These are phyloP conservation scores for Chamaetylas fuelleborni DNA, from an alignment of 2,113 vertebrate genomes.

Conservation along the genomic window DNA sequence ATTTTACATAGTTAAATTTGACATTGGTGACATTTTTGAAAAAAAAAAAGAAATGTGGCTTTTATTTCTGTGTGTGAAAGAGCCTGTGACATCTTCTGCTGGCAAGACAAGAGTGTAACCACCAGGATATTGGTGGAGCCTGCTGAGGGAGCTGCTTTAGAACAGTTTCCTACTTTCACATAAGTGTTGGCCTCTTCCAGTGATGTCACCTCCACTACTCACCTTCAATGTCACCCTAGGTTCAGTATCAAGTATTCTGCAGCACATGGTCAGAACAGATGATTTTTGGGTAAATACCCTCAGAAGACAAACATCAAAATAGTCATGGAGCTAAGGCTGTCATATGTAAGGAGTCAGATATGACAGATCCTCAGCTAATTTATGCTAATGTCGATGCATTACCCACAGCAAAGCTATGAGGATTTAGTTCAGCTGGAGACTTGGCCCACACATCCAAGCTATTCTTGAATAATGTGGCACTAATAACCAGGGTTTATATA, in stretches of 20 bases:
- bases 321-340: not conserved
- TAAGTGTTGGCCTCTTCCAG: not conserved
- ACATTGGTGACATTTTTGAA: not conserved
- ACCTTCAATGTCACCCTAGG: fast-evolving
- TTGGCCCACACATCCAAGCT: not conserved
- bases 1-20: not conserved
- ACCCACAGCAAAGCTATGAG: not conserved
- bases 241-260: not conserved
- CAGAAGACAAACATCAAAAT: not conserved
- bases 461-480: not conserved
- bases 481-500: not conserved
- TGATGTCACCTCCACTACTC: not conserved
- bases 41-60: not conserved
- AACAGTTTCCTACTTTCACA: not conserved
- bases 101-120: fast-evolving
- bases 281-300: not conserved
- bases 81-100: not conserved
- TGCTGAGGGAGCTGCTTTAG: not conserved
- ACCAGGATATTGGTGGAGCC: not conserved
- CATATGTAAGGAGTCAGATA: not conserved
- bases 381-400: not conserved
- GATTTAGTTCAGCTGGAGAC: not conserved
- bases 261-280: not conserved
- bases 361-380: not conserved
- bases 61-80: not conserved